These are phyloP conservation scores for Tetragnatha montana DNA, from an alignment of 2,888 invertebrate genomes.

Conservation along the genomic window DNA sequence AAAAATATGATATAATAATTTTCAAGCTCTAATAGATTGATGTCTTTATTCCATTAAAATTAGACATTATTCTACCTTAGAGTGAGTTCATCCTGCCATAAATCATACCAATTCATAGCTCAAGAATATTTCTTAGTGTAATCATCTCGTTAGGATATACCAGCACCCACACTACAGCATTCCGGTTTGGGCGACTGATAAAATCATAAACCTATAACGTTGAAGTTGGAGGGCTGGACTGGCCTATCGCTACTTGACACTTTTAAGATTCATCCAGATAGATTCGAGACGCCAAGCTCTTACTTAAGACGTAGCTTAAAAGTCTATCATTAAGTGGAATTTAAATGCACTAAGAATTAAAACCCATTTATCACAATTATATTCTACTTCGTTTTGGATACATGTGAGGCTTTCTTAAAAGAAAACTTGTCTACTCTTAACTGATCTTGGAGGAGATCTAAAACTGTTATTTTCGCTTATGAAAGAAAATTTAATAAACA, in stretches of 20 bases:
- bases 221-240: not conserved
- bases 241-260: not conserved
- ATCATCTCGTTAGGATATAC: not conserved
- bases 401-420: not conserved
- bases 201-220: not conserved
- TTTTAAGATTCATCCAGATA: slow-evolving; percentile 21
- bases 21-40: too few species aligned
- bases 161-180: too few species aligned
- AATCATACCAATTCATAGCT: too few species aligned
- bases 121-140: too few species aligned
- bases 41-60: too few species aligned
- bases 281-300: not conserved
- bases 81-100: too few species aligned
- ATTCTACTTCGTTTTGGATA: not conserved
- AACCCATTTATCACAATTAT: slow-evolving; percentile 27
- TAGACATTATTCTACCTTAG: too few species aligned
- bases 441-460: too few species aligned
- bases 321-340: slow-evolving; percentile 19
- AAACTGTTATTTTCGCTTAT: not conserved
- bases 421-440: not conserved
- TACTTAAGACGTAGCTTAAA: slow-evolving; percentile 18
- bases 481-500: not conserved
- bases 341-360: slow-evolving; percentile 30
- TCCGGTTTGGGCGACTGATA: not conserved
- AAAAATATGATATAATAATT: too few species aligned